Evolutionary conservation across 2,113 vertebrate genomes (phyloP).

Genomic region (Melanotaenia duboulayi): DNA sequence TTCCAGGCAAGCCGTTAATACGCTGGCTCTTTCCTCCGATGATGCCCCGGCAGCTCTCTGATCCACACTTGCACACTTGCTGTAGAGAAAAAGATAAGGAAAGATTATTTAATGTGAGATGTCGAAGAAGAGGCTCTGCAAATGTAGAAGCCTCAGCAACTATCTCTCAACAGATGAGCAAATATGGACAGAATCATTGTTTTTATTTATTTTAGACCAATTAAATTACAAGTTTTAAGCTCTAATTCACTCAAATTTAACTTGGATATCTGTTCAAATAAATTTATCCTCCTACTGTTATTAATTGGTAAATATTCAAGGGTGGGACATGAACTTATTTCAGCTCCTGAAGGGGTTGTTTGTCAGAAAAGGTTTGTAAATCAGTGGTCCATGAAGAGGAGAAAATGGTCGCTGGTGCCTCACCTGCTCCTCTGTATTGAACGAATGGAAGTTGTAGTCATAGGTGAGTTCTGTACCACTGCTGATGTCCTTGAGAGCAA

Average conservation of each 20-base stretch:
- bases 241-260: neutral
- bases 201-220: too few species aligned
- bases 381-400: neutral
- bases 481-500: conserved; percentile 93
- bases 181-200: too few species aligned
- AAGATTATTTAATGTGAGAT: neutral
- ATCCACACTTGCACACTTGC: conserved; percentile 97
- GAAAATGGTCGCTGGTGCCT: conserved; percentile 9
- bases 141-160: neutral
- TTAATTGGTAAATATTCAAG: neutral
- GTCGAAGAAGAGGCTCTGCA: neutral
- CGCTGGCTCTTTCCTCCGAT: conserved; percentile 98
- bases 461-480: conserved; percentile 96
- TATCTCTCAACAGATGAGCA: neutral
- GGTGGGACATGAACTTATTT: neutral
- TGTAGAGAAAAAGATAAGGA: conserved; percentile 57
- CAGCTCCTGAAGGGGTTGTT: neutral
- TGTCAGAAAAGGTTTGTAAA: neutral
- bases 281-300: neutral
- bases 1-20: conserved; percentile 89
- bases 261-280: neutral
- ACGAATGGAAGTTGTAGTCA: conserved; percentile 99
- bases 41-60: conserved; percentile 96
- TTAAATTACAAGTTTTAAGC: neutral
- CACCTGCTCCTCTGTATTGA: conserved; percentile 98